Conservation (phyloP, 1,140 invertebrate species). For the Holcopasites calliopsidis region DNA sequence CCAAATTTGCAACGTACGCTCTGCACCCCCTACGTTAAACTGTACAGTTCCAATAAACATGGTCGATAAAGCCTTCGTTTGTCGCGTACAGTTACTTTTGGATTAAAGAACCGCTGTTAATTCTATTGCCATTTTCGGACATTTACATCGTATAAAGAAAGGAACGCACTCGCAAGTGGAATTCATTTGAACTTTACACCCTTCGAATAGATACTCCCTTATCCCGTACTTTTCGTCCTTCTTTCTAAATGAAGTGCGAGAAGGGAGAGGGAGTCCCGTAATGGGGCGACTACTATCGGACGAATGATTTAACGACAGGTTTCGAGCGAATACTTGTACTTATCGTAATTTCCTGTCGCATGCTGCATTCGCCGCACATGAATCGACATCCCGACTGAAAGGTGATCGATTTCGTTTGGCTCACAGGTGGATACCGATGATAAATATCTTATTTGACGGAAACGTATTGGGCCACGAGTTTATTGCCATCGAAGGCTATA, state of each 20-base stretch:
- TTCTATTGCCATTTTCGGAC: no score
- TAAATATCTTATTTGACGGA: neutral
- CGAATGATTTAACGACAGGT: neutral
- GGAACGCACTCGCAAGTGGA: no score
- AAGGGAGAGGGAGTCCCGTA: no score
- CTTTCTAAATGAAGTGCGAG: no score
- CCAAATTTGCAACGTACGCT: neutral
- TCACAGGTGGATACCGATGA: neutral
- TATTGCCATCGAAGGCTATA: neutral
- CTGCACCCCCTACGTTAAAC: neutral
- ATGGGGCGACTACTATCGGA: no score
- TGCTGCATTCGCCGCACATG: neutral
- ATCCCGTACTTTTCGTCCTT: no score
- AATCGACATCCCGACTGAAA: neutral
- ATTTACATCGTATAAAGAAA: no score
- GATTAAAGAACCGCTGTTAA: no score
- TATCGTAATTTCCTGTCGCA: neutral
- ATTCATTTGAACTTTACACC: no score
- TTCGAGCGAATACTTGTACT: neutral
- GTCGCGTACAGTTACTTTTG: no score
- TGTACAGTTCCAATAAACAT: neutral
- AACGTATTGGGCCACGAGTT: neutral
- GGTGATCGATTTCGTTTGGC: neutral
- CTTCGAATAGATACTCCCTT: no score
- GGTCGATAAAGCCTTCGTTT: neutral